Base-by-base conservation (phyloP, 2,113 vertebrate species). In the Todiramphus chloris region DNA sequence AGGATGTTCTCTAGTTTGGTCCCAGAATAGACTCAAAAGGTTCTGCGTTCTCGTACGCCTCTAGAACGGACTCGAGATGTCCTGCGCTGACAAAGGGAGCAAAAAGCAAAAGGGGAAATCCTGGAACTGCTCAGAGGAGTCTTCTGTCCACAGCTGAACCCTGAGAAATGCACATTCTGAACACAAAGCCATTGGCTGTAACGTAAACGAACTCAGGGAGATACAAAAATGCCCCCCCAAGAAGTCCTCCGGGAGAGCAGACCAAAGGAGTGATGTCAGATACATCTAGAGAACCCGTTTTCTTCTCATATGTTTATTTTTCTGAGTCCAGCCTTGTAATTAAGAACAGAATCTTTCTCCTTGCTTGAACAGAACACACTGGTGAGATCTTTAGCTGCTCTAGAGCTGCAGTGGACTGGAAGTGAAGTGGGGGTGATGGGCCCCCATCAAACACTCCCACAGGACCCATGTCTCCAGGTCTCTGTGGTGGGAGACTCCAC, bases 381-480 rank as follows among this genome's bases (percentile, higher is more conserved):
- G 48, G 10, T 33, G 67, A 41, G 67, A 56, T 67, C 41, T 87
- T n/a, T 77, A 60, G 56, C 27, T 53, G 25, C 33, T 60, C 37
- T 50, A 10, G 30, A 76, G 70, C 72, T 46, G 7, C 37, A 48
- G 39, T 4, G 20, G 56, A 39, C 15, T 23, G 81, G 50, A 7
- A 7, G 59, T 55, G 76, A 9, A 10, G 23, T 1, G 28, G 14
- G 58, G 28, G 41, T 56, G 56, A 39, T 0, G 8, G 58, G 58
- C 12, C 10, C 31, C 51, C 16, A 1, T 6, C 25, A 19, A 37
- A 27, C 43, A 27, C 30, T 21, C 70, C 66, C 41, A 7, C 23
- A 13, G 37, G 48, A 7, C 3, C 58, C 9, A 5, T 1, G 11
- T 13, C 46, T 48, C 24, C 0, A 2, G 37, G 31, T 86, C 46